Conservation (phyloP, 2,888 invertebrate genomes). For the Myopa testacea region DNA sequence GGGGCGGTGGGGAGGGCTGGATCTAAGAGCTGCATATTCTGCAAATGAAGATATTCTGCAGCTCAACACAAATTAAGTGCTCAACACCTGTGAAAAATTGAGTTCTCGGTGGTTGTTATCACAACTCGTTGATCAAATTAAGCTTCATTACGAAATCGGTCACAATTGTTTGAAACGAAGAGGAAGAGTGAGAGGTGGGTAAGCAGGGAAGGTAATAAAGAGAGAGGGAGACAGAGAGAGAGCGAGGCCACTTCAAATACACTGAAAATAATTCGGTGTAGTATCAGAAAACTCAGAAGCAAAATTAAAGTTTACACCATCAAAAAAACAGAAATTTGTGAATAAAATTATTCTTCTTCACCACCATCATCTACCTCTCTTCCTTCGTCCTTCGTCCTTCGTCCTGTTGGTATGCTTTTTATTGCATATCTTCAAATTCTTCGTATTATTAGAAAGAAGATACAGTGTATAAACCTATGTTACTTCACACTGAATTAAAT, state of each 20-base stretch:
- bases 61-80: slow-evolving; percentile 10
- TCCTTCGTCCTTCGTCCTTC: background rate
- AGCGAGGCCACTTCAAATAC: background rate
- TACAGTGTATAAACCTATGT: background rate
- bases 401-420: background rate
- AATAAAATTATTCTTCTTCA: too few relatives aligned
- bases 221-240: background rate
- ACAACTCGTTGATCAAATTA: slow-evolving; percentile 31
- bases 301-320: background rate
- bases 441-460: background rate
- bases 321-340: too few relatives aligned
- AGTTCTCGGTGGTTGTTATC: slow-evolving; percentile 18
- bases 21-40: background rate
- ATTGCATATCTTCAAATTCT: background rate
- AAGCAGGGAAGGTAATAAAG: background rate
- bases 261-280: background rate
- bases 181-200: too few relatives aligned
- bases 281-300: background rate
- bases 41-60: background rate
- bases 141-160: slow-evolving; percentile 26
- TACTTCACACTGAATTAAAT: slow-evolving; percentile 2
- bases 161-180: background rate
- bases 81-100: slow-evolving; percentile 13
- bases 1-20: background rate
- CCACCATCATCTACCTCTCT: too few relatives aligned